These are phyloP conservation scores for Tragopan temminckii DNA, from an alignment of 2,797 vertebrate genomes.

Conservation along the genomic window DNA sequence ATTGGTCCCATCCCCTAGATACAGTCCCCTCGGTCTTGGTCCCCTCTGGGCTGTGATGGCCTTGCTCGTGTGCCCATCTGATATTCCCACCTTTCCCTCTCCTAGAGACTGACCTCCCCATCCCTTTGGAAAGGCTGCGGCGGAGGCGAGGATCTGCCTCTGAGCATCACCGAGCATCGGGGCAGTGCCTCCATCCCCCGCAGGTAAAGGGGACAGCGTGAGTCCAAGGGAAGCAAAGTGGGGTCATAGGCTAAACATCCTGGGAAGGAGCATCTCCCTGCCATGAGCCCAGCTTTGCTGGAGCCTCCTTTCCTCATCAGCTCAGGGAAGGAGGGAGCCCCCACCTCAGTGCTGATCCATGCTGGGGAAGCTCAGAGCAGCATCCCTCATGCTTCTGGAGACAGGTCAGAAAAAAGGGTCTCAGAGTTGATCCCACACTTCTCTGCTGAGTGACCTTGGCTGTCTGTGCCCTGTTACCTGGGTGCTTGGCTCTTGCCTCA, in stretches of 20 bases:
- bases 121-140: not conserved
- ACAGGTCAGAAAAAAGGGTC: not conserved
- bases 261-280: not conserved
- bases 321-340: not conserved
- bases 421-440: not conserved
- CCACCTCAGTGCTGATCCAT: not conserved
- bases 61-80: not conserved
- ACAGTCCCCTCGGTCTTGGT: not conserved
- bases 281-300: not conserved
- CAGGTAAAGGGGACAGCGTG: slow-evolving; percentile 9
- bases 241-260: not conserved
- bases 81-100: not conserved
- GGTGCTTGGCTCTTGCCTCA: not conserved
- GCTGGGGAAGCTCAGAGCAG: not conserved
- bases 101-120: not conserved
- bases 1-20: not conserved
- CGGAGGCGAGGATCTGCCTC: not conserved
- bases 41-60: not conserved
- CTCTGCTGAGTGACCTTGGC: not conserved
- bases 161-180: not conserved
- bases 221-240: not conserved
- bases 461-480: not conserved
- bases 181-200: not conserved
- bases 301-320: not conserved
- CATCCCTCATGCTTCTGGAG: not conserved